Evolutionary conservation across 2,797 vertebrate species (phyloP).

Genomic region (Acipenser transmontanus): DNA sequence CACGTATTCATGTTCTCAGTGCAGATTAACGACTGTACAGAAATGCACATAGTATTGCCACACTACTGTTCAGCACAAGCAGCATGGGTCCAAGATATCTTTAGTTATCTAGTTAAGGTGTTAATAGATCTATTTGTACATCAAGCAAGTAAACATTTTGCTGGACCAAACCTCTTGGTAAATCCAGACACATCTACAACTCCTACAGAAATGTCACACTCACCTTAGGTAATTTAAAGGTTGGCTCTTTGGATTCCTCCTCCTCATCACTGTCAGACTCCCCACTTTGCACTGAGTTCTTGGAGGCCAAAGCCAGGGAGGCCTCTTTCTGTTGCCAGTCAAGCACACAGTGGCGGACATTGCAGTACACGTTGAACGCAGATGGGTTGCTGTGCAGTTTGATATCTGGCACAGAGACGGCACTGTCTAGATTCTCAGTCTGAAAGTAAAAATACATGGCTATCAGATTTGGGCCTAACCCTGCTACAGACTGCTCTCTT

Average conservation of each 20-base stretch:
- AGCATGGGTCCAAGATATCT: no score
- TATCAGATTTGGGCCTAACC: no score
- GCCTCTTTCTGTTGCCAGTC: constrained; percentile 95
- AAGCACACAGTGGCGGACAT: constrained; percentile 93
- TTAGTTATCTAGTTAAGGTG: no score
- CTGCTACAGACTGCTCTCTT: no score
- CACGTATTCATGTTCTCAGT: no score
- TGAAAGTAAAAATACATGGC: constrained; percentile 45
- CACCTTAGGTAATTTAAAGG: constrained; percentile 94
- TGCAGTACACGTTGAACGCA: constrained; percentile 97
- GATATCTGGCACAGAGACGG: constrained; percentile 88
- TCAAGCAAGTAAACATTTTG: no score
- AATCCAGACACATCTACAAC: no score
- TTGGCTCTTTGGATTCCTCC: constrained; percentile 88
- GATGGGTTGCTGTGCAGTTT: constrained; percentile 98
- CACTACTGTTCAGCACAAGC: no score
- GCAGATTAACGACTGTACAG: no score
- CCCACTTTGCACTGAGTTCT: constrained; percentile 89
- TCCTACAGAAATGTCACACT: constrained; percentile 17
- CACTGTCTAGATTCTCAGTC: constrained; percentile 85
- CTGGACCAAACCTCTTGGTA: no score
- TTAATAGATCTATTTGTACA: no score
- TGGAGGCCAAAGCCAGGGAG: constrained; percentile 79
- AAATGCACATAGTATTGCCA: no score
- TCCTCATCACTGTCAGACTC: constrained; percentile 98